phyloP scores from a whole-genome alignment of 2,888 invertebrate species.

The Zelleria hepariella region DNA sequence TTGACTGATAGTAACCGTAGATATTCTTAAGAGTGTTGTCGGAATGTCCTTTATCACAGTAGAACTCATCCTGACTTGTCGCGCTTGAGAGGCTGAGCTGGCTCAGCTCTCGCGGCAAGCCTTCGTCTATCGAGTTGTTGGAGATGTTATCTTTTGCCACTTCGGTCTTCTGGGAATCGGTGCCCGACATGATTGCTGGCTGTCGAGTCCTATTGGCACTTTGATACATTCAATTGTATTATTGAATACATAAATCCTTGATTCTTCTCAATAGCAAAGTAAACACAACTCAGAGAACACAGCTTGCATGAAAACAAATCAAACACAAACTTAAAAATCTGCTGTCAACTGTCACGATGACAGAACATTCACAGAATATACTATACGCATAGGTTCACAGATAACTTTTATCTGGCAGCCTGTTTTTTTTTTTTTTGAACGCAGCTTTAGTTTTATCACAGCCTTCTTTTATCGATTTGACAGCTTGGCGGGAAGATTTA shows the following conservation, averaged over 20 bases:
- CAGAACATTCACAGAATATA: background rate
- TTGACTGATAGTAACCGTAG: slow-evolving; percentile 84
- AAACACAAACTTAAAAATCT: background rate
- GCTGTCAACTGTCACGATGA: background rate
- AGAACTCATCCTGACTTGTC: slow-evolving; percentile 83
- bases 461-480: too few relatives aligned
- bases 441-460: too few relatives aligned
- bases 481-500: too few relatives aligned
- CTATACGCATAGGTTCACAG: too few relatives aligned
- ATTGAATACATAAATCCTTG: background rate
- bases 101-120: slow-evolving; percentile 76
- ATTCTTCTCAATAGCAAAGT: background rate
- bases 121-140: slow-evolving; percentile 69
- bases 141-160: slow-evolving; percentile 60
- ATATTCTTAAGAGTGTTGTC: slow-evolving; percentile 86
- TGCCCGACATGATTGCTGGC: slow-evolving; percentile 43
- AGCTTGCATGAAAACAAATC: background rate
- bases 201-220: background rate
- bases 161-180: slow-evolving; percentile 54
- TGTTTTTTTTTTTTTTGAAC: too few relatives aligned
- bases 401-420: too few relatives aligned
- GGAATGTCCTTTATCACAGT: slow-evolving; percentile 84
- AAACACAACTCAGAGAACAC: background rate
- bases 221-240: background rate
- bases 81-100: slow-evolving; percentile 76